Conservation (phyloP, 2,888 invertebrate genomes). For the Hemithea aestivaria region DNA sequence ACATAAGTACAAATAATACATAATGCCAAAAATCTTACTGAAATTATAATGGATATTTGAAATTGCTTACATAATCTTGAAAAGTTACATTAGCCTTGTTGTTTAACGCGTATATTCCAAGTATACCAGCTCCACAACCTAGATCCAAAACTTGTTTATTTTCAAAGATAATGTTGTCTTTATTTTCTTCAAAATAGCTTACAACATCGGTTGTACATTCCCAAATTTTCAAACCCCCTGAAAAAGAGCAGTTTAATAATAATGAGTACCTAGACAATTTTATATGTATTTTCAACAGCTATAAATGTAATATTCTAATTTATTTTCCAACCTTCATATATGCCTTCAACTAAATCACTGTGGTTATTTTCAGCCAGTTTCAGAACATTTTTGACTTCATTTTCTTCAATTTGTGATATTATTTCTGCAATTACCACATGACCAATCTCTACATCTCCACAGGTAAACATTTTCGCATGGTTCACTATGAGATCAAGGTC, state of each 20-base stretch:
- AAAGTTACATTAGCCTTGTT: conserved; percentile 87
- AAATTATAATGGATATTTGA: too few species aligned
- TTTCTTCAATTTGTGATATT: conserved; percentile 45
- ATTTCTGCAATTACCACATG: conserved; percentile 63
- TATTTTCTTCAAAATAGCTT: conserved; percentile 76
- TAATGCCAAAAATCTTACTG: too few species aligned
- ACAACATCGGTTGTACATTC: conserved; percentile 93
- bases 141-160: conserved; percentile 87
- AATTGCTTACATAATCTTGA: conserved; percentile 93
- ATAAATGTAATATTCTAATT: too few species aligned
- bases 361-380: conserved; percentile 80
- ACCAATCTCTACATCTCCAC: conserved; percentile 66
- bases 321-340: conserved; percentile 95
- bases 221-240: conserved; percentile 97
- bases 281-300: too few species aligned
- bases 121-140: conserved; percentile 94
- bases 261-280: too few species aligned
- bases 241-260: conserved; percentile 21
- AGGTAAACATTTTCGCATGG: conserved; percentile 63
- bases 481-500: conserved; percentile 47
- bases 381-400: conserved; percentile 55
- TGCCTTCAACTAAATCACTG: conserved; percentile 86
- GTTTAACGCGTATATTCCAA: conserved; percentile 88
- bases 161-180: conserved; percentile 47
- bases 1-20: not conserved